phyloP scores from a whole-genome alignment of 1,140 invertebrate species.

The Apis dorsata region DNA sequence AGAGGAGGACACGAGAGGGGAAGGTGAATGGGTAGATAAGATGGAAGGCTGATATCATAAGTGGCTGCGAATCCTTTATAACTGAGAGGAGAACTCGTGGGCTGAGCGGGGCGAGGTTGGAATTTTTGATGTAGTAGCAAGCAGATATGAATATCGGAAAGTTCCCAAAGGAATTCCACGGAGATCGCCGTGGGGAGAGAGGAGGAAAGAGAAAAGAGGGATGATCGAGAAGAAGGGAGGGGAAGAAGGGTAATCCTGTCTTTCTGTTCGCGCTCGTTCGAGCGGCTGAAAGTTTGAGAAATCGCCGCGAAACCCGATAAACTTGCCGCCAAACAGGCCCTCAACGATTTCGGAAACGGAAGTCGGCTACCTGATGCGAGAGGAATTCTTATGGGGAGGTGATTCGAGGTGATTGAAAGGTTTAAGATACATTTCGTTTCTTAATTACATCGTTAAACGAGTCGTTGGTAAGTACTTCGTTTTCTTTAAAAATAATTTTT shows the following conservation, averaged over 20 bases:
- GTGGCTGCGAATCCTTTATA: slow-evolving; percentile 78
- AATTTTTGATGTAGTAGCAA: slow-evolving; percentile 78
- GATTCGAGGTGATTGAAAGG: not conserved
- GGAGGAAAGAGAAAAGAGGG: slow-evolving; percentile 12
- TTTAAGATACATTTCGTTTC: too few species aligned
- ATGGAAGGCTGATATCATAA: slow-evolving; percentile 75
- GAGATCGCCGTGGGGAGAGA: not conserved
- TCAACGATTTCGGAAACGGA: slow-evolving; percentile 44
- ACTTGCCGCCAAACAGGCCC: slow-evolving; percentile 71
- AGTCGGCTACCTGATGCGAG: too few species aligned
- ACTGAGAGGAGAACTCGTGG: slow-evolving; percentile 67
- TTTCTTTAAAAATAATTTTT: too few species aligned
- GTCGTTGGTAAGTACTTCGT: too few species aligned
- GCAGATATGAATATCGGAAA: slow-evolving; percentile 79
- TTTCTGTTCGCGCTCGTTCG: slow-evolving; percentile 38
- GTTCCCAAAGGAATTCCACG: slow-evolving; percentile 77
- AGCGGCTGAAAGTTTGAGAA: slow-evolving; percentile 69
- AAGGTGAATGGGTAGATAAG: slow-evolving; percentile 38
- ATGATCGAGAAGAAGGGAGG: not conserved
- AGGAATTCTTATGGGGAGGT: not conserved
- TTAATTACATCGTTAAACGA: not conserved
- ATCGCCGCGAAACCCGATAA: slow-evolving; percentile 73
- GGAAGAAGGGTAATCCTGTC: slow-evolving; percentile 34
- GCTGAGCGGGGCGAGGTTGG: slow-evolving; percentile 70
- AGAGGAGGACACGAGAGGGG: slow-evolving; percentile 7